phyloP scores from a whole-genome alignment of 35 echinoderm and acorn worm genomes.

The Holothuria glaberrima region DNA sequence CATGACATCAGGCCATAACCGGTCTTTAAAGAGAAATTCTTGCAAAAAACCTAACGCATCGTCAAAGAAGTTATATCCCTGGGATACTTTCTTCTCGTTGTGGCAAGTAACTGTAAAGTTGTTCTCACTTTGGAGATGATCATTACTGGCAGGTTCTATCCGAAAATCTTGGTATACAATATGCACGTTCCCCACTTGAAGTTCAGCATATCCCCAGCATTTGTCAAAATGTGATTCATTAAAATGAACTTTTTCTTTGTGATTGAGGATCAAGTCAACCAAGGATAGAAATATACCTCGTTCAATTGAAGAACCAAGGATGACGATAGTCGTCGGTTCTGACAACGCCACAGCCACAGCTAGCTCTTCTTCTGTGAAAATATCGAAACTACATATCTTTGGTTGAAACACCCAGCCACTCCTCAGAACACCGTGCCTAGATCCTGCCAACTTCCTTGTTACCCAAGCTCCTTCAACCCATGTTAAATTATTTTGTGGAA shows the following conservation, averaged over 20 bases:
- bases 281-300: constrained; percentile 27
- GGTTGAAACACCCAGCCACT: no score
- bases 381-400: no score
- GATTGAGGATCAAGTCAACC: neutral
- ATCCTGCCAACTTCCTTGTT: constrained; percentile 1
- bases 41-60: constrained; percentile 12
- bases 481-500: neutral
- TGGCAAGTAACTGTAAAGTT: neutral
- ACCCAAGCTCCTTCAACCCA: constrained; percentile 14
- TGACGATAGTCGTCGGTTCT: neutral
- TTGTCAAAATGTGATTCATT: neutral
- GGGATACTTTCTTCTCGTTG: no score
- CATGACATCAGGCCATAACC: constrained; percentile 2
- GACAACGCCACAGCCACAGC: neutral
- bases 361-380: constrained; percentile 17
- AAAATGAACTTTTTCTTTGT: neutral
- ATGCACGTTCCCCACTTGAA: constrained; percentile 4
- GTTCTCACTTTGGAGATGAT: neutral
- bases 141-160: neutral
- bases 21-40: neutral
- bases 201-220: constrained; percentile 38
- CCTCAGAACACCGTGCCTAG: no score
- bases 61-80: neutral
- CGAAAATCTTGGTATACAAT: constrained; percentile 39
- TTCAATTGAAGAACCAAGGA: no score